A percentile compares a stretch with the other conserved stretches of the same genome.
Conservation (phyloP, 2,113 vertebrate species). For the Cyanocitta stelleri region DNA sequence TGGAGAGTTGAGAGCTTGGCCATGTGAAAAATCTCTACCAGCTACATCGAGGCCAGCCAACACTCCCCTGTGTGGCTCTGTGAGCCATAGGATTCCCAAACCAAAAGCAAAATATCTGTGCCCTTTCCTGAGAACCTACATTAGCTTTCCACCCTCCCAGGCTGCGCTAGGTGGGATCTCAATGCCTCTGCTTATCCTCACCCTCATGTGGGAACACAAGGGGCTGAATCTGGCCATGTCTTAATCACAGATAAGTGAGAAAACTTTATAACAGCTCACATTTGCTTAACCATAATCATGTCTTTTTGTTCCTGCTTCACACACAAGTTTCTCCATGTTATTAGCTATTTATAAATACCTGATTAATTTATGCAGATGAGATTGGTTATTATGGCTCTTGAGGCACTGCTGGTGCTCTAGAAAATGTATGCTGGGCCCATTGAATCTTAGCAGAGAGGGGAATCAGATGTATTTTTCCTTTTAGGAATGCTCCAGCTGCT, state of each 20-base stretch:
- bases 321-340: background rate
- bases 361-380: background rate
- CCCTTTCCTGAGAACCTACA: rapidly evolving
- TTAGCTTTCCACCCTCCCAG: background rate
- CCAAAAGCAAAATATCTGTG: rapidly evolving
- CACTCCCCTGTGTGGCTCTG: rapidly evolving
- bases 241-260: background rate
- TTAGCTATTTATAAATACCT: background rate
- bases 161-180: background rate
- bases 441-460: background rate
- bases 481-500: background rate
- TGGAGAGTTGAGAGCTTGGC: background rate
- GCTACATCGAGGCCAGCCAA: background rate
- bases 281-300: background rate
- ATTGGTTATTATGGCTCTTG: background rate
- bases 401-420: background rate
- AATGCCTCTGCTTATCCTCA: background rate
- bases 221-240: rapidly evolving
- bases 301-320: background rate
- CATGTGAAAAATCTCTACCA: background rate
- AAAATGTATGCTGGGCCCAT: background rate
- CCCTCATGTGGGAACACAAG: rapidly evolving
- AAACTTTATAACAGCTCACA: background rate
- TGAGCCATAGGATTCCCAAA: background rate
- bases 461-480: background rate